Conservation (phyloP, 2,797 vertebrate genomes). For the Sciurus vulgaris region DNA sequence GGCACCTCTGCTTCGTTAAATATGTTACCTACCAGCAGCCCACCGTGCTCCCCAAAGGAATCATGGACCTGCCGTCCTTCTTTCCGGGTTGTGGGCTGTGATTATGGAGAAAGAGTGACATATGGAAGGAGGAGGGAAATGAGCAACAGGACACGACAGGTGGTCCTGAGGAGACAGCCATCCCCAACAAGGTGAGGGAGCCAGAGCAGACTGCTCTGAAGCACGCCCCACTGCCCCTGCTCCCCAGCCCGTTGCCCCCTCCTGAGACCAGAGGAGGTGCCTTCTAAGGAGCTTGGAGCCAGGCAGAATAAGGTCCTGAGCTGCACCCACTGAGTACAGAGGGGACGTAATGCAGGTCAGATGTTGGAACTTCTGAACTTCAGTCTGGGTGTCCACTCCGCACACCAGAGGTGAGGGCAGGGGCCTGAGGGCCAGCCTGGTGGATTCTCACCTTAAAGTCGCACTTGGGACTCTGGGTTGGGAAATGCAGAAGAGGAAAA, state of each 20-base stretch:
- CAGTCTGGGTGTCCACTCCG: neutral
- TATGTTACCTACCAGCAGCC: neutral
- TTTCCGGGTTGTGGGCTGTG: neutral
- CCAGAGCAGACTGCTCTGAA: no score
- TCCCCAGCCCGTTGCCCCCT: rapidly evolving
- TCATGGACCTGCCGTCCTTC: no score
- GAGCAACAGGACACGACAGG: neutral
- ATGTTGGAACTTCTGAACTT: rapidly evolving
- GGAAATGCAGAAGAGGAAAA: neutral
- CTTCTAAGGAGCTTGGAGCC: neutral
- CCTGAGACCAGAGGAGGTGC: neutral
- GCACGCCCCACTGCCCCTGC: rapidly evolving
- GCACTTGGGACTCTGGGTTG: neutral
- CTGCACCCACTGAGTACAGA: rapidly evolving
- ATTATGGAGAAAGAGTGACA: neutral
- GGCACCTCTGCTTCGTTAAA: neutral
- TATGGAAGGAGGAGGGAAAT: neutral
- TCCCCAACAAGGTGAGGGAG: no score
- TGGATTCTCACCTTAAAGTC: neutral
- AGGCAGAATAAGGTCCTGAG: rapidly evolving
- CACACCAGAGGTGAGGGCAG: neutral
- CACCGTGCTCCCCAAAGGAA: neutral
- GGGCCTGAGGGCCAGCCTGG: neutral
- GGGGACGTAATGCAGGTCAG: rapidly evolving
- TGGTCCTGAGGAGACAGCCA: neutral